Evolutionary conservation across 2,888 invertebrate species (phyloP), one percentile per base, ranked within the genome.

Genomic region (Drosophila mimetica): DNA sequence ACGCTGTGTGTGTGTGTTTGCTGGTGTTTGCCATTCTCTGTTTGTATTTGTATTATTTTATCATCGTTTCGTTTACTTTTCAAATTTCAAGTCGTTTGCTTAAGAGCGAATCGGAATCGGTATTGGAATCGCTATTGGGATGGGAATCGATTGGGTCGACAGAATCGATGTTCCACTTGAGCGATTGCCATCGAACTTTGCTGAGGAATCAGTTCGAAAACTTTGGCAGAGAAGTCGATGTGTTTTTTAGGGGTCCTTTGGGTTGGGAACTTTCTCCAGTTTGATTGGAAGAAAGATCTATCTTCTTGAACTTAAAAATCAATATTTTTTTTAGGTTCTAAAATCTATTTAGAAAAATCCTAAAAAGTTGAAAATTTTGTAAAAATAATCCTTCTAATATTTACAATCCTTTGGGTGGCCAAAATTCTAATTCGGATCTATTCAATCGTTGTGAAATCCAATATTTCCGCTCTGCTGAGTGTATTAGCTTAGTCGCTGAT

Each of bases 61-160:
- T 78, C 79, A 78, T 78, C 74, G 66, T 78, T 79, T 78, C 77
- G 83, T 86, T 86, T 86, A 82, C 82, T 82, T 86, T 83, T 79
- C 75, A 78, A 76, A 83, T 77, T 76, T 79, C 75, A 81, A 81
- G 85, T 75, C 66, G 71, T 78, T 82, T 53, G 52, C 39, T 11
- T 14, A 32, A 59, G 52, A 37, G 63, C 11, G 48, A 57, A 41
- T 28, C 16, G 13, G 13, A 55, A 42, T 13, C 8, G 42, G 25
- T 8, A 44, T 44, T 3, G 42, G 20, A 41, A 47, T 47, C 14
- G 60, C 14, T 16, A 22, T 22, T 20, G 11, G 6, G 18, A 6
- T 52, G 37, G 28, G 13, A 18, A 39, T 39, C 52, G 52, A 16
- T 41, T 42, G 28, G 16, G 47, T 47, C 32, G 47, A 32, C 16